A percentile compares a stretch with the other conserved stretches of the same genome.
These are phyloP conservation scores for Drosophila serrata DNA, from an alignment of 1,140 invertebrate species.

Conservation along the genomic window DNA sequence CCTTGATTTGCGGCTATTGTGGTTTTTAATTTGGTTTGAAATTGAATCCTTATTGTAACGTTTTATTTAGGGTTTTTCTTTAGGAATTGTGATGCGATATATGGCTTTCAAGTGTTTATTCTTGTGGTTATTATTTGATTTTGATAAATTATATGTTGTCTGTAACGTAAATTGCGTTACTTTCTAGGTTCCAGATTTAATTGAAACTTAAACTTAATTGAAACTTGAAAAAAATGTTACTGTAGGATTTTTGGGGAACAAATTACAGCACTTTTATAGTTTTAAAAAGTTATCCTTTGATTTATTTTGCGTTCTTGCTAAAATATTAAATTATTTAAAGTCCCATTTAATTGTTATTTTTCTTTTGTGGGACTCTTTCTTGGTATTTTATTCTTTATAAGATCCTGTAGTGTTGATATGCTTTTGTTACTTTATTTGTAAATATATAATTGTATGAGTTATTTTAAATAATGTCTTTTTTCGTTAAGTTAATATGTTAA, in stretches of 20 bases:
- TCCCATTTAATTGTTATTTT: not conserved
- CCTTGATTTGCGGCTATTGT: conserved; percentile 4
- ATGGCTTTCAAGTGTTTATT: not conserved
- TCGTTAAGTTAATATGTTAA: too few species aligned
- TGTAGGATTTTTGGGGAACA: too few species aligned
- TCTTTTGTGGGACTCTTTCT: not conserved
- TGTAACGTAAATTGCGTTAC: not conserved
- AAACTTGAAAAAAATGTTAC: too few species aligned
- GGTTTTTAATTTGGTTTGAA: not conserved
- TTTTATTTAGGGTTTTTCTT: not conserved
- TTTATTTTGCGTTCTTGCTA: not conserved
- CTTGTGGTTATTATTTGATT: not conserved
- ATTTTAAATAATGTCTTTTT: too few species aligned
- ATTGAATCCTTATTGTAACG: not conserved
- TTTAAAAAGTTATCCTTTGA: not conserved
- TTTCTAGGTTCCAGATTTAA: not conserved
- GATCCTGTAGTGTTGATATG: conserved; percentile 2
- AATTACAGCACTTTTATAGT: too few species aligned
- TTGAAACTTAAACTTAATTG: too few species aligned
- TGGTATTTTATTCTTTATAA: not conserved
- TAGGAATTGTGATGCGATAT: not conserved
- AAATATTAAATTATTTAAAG: not conserved
- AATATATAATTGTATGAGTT: not conserved
- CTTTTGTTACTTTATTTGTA: conserved; percentile 3
- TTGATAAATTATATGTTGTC: not conserved